Evolutionary conservation across 2,888 invertebrate genomes (phyloP).

Genomic region (Pherbina coryleti): DNA sequence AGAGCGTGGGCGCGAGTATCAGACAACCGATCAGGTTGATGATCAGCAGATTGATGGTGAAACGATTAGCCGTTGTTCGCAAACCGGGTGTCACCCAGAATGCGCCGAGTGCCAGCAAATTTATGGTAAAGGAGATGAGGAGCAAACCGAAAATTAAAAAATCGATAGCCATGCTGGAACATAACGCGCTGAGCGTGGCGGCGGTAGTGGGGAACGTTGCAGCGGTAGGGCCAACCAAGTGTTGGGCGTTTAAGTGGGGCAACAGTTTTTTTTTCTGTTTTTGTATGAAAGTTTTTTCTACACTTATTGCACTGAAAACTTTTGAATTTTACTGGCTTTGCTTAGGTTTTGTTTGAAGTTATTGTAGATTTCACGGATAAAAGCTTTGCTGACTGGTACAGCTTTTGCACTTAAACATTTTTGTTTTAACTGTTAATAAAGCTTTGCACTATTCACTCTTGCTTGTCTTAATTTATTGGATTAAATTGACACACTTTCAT

Average conservation of each 20-base stretch:
- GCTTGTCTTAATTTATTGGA: no score
- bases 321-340: no score
- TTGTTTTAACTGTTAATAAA: no score
- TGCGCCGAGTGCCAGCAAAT: slow-evolving; percentile 69
- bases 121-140: slow-evolving; percentile 68
- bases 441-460: no score
- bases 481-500: no score
- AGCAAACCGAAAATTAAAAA: slow-evolving; percentile 69
- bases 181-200: slow-evolving; percentile 12
- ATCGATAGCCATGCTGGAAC: slow-evolving; percentile 67
- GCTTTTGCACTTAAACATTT: no score
- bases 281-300: neutral
- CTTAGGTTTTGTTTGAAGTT: slow-evolving; percentile 2
- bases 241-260: neutral
- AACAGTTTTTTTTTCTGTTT: neutral
- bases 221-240: neutral
- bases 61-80: slow-evolving; percentile 70
- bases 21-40: slow-evolving; percentile 68
- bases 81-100: slow-evolving; percentile 70
- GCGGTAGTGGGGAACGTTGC: neutral
- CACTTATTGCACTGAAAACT: neutral
- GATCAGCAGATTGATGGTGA: slow-evolving; percentile 69
- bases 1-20: slow-evolving; percentile 66
- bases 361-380: no score
- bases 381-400: no score